A percentile compares a stretch with the other conserved stretches of the same genome.
These are phyloP conservation scores for Chymomyza costata DNA, from an alignment of 1,140 invertebrate genomes.

Conservation along the genomic window DNA sequence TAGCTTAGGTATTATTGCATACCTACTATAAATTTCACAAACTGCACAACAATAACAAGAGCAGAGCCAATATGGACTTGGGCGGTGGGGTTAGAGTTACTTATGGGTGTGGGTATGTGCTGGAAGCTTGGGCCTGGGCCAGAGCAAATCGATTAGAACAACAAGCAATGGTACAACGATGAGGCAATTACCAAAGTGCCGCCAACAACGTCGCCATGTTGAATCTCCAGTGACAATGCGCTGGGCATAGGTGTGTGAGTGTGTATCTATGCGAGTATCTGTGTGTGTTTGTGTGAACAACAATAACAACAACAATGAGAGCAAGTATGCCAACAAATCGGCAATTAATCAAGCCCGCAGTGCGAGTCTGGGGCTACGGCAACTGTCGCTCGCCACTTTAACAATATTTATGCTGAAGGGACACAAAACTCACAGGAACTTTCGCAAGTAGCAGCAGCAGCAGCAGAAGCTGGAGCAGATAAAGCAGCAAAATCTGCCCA, in stretches of 20 bases:
- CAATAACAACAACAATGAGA: constrained; percentile 40
- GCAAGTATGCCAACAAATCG: constrained; percentile 69
- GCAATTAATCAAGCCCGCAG: constrained; percentile 62
- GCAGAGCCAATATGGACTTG: constrained; percentile 8
- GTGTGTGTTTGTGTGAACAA: constrained; percentile 30
- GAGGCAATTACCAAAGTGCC: constrained; percentile 66
- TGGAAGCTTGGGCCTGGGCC: constrained; percentile 4
- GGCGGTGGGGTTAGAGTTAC: background rate
- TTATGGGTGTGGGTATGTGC: background rate
- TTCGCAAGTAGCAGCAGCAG: constrained; percentile 14
- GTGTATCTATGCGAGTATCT: constrained; percentile 1
- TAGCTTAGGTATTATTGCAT: constrained; percentile 63
- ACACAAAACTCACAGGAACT: constrained; percentile 22
- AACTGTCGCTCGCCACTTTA: constrained; percentile 60
- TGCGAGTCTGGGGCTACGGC: constrained; percentile 8
- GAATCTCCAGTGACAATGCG: constrained; percentile 44
- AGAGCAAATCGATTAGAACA: constrained; percentile 65
- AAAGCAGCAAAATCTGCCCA: constrained; percentile 6
- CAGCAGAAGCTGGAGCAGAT: background rate
- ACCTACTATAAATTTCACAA: constrained; percentile 65
- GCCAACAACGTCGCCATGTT: constrained; percentile 16
- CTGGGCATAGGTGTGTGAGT: constrained; percentile 15
- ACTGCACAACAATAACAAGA: constrained; percentile 58
- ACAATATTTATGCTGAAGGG: constrained; percentile 62
- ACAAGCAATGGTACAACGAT: constrained; percentile 65